These are phyloP conservation scores for Trichonephila clavipes DNA, from an alignment of 1,140 invertebrate species.

Conservation along the genomic window DNA sequence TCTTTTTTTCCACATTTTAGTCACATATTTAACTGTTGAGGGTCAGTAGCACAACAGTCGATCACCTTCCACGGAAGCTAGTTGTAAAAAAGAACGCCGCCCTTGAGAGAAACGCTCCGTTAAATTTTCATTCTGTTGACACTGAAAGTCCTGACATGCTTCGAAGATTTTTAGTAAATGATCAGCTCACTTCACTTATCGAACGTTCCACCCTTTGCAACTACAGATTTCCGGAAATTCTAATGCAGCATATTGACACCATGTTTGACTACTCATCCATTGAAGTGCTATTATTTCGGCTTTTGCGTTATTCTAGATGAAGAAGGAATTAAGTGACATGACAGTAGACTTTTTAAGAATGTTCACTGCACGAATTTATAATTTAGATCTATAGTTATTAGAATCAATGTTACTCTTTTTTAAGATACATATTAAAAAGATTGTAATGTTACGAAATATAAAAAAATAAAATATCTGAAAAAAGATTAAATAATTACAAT, in stretches of 20 bases:
- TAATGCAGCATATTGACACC: background rate
- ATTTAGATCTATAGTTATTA: too few relatives aligned
- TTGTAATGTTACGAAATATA: too few relatives aligned
- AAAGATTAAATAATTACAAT: too few relatives aligned
- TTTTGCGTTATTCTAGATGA: too few relatives aligned
- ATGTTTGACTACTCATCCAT: background rate
- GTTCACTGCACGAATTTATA: too few relatives aligned
- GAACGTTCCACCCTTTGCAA: background rate
- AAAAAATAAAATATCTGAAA: too few relatives aligned
- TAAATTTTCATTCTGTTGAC: constrained; percentile 6
- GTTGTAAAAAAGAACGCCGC: background rate
- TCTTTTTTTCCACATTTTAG: too few relatives aligned
- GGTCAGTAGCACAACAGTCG: background rate
- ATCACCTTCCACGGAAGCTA: constrained; percentile 11
- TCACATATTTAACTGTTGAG: background rate
- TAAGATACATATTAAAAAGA: too few relatives aligned
- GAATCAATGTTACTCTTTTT: too few relatives aligned
- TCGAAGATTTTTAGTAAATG: background rate
- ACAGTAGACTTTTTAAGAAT: too few relatives aligned
- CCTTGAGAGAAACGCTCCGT: constrained; percentile 13
- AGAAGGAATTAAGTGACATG: too few relatives aligned
- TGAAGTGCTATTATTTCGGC: too few relatives aligned
- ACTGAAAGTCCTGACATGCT: background rate
- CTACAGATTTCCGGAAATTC: background rate
- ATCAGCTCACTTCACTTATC: background rate